Evolutionary conservation across 2,888 invertebrate species (phyloP).

Genomic region (Crocallis elinguaria): DNA sequence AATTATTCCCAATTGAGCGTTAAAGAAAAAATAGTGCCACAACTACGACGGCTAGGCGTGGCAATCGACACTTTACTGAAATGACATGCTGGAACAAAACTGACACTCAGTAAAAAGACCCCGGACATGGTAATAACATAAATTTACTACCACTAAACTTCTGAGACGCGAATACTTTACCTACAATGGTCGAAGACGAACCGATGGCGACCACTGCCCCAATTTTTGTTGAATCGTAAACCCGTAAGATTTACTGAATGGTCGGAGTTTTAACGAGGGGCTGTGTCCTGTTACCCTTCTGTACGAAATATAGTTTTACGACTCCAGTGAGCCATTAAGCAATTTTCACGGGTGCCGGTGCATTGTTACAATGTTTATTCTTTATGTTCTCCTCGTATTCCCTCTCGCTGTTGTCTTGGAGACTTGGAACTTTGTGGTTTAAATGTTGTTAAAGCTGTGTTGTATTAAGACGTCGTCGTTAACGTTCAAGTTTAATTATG

Average conservation of each 20-base stretch:
- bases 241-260: slow-evolving; percentile 78
- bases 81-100: slow-evolving; percentile 42
- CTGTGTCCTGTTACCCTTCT: slow-evolving; percentile 52
- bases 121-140: slow-evolving; percentile 38
- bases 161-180: slow-evolving; percentile 33
- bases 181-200: slow-evolving; percentile 38
- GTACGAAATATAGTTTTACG: slow-evolving; percentile 76
- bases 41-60: neutral
- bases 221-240: slow-evolving; percentile 80
- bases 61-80: slow-evolving; percentile 5
- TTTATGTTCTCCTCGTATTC: slow-evolving; percentile 28
- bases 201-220: slow-evolving; percentile 51
- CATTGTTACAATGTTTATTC: slow-evolving; percentile 41
- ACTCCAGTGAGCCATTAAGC: slow-evolving; percentile 68
- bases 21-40: no score
- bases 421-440: slow-evolving; percentile 17
- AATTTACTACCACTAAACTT: slow-evolving; percentile 41
- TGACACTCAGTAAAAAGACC: slow-evolving; percentile 39
- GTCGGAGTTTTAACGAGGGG: slow-evolving; percentile 76
- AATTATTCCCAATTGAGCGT: no score
- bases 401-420: slow-evolving; percentile 9
- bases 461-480: neutral
- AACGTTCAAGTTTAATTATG: no score
- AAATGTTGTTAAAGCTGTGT: neutral
- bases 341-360: slow-evolving; percentile 44